Conservation (phyloP, 1,140 invertebrate species). For the Cydia splendana region DNA sequence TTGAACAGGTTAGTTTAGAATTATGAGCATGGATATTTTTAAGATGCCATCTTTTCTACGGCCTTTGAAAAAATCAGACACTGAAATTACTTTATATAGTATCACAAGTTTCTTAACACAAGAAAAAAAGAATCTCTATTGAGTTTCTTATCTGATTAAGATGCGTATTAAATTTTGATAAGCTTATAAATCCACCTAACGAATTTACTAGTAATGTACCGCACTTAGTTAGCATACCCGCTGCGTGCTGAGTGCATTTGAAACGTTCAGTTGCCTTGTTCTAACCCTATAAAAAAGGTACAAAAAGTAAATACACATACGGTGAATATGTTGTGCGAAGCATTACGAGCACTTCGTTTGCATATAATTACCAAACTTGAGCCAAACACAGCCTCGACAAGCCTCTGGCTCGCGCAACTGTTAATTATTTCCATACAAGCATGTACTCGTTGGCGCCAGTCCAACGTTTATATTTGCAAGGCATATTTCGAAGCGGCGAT, state of each 20-base stretch:
- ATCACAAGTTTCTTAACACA: no score
- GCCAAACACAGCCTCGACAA: neutral
- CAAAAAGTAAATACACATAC: neutral
- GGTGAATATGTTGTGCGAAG: neutral
- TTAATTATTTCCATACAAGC: slow-evolving; percentile 41
- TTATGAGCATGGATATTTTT: no score
- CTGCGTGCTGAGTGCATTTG: neutral
- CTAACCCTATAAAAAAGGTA: neutral
- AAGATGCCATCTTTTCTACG: no score
- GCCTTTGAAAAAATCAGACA: no score
- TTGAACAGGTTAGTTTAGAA: no score
- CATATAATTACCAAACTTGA: slow-evolving; percentile 5
- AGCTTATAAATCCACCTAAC: no score
- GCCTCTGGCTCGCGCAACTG: neutral
- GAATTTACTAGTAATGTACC: no score
- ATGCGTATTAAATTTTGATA: no score
- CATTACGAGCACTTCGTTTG: neutral
- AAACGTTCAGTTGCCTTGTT: neutral
- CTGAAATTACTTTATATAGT: no score
- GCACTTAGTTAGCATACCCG: no score
- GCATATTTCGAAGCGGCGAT: slow-evolving; percentile 50
- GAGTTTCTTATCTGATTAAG: no score
- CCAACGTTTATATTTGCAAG: slow-evolving; percentile 50
- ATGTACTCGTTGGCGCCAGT: slow-evolving; percentile 46
- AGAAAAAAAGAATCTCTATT: no score